Base-by-base conservation (phyloP, 1,140 invertebrate genomes). In the Drosophila mayri region DNA sequence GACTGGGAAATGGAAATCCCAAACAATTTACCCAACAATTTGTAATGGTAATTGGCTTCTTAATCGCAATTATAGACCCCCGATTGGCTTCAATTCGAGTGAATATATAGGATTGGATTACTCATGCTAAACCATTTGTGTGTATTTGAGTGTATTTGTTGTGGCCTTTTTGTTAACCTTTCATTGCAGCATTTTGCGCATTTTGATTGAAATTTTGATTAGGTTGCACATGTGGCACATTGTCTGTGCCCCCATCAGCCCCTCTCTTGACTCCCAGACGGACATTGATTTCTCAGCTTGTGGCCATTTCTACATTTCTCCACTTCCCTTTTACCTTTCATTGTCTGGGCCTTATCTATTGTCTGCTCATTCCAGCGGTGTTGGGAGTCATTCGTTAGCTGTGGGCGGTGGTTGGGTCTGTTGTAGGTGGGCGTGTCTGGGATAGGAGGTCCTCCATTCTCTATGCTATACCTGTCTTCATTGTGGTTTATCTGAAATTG, bases 171-270 rank as follows among this genome's bases (percentile, higher is more conserved):
- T 71, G 75, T 80, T 63, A 60, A 63, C 46, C 79, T 72, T 37
- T 60, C 64, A 78, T 46, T 76, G 74, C 54, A 61, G 72, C 65
- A 71, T 81, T 77, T 81, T 81, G 79, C 65, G 75, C 70, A 66
- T 68, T 87, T 86, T 87, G 83, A 87, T 87, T 87, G 84, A 79
- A 83, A 79, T 88, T 83, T 82, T 87, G 83, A 87, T 87, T 83
- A 66, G 54, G 83, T 83, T 87, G 49, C 61, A 83, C 76, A 83
- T 87, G 80, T 68, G 84, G 84, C 78, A 61, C 52, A 86, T 81
- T 86, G 78, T 86, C 68, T 76, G 67, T 43, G 28, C 18, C 25
- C 22, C 30, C 43, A 5, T 6, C 35, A 32, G 44, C 1, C 49
- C n/a, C 43, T 22, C 18, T 14, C 38, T 20, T 54, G 32, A 37